These are phyloP conservation scores for Decapterus maruadsi DNA, from an alignment of 2,797 vertebrate genomes.

Conservation along the genomic window DNA sequence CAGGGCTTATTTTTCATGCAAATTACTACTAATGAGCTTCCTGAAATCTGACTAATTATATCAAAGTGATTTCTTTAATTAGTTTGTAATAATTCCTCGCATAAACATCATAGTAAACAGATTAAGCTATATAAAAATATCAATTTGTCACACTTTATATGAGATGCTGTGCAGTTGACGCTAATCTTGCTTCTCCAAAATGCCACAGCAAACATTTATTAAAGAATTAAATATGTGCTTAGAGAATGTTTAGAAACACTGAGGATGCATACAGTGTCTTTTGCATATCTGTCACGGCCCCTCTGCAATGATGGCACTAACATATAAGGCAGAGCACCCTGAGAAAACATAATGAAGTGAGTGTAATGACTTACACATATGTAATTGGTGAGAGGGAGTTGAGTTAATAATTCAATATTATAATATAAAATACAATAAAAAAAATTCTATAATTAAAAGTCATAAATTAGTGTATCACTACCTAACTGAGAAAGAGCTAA, in stretches of 20 bases:
- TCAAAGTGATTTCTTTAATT: conserved; percentile 87
- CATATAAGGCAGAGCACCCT: conserved; percentile 32
- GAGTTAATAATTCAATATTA: conserved; percentile 61
- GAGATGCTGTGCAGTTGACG: conserved; percentile 68
- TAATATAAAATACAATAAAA: conserved; percentile 32
- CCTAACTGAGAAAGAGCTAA: conserved; percentile 40
- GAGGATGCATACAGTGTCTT: conserved; percentile 50
- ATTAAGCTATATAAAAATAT: conserved; percentile 86
- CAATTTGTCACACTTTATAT: conserved; percentile 86
- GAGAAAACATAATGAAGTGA: conserved; percentile 32
- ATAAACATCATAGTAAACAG: conserved; percentile 86
- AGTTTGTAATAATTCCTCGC: conserved; percentile 84
- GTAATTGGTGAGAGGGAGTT: conserved; percentile 32
- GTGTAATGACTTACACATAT: conserved; percentile 41
- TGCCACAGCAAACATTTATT: conserved; percentile 79
- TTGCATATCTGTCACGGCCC: conserved; percentile 63
- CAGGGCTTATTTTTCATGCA: conserved; percentile 87
- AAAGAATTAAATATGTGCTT: conserved; percentile 80
- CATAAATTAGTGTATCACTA: conserved; percentile 51
- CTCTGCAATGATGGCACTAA: conserved; percentile 28
- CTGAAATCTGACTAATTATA: conserved; percentile 87
- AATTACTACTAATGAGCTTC: conserved; percentile 87
- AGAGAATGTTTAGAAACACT: conserved; percentile 73
- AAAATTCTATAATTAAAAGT: conserved; percentile 54
- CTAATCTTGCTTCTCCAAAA: conserved; percentile 80